These are phyloP conservation scores for Lutjanus argentimaculatus DNA, from an alignment of 2,797 vertebrate genomes.

Conservation along the genomic window DNA sequence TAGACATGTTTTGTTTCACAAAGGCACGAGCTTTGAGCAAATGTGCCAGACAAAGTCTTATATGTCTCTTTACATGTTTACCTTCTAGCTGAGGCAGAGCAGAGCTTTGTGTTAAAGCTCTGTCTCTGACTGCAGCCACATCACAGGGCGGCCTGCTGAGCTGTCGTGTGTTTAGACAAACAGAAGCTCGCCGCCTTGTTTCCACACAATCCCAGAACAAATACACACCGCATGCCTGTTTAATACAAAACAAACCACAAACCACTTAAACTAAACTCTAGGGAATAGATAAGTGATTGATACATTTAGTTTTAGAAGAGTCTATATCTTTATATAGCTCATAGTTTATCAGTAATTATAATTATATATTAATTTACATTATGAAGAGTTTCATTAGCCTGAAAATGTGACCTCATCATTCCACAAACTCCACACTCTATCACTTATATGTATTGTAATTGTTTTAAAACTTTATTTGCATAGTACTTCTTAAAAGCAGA, in stretches of 20 bases:
- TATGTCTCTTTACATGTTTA: constrained; percentile 31
- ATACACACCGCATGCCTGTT: constrained; percentile 40
- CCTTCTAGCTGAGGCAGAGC: constrained; percentile 6
- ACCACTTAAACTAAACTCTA: not conserved
- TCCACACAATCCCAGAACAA: constrained; percentile 52
- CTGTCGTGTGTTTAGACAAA: constrained; percentile 49
- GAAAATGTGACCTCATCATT: not conserved
- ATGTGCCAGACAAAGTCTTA: not conserved
- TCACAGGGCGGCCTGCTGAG: constrained; percentile 8
- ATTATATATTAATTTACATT: not conserved
- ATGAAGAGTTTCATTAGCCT: not conserved
- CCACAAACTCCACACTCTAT: not conserved
- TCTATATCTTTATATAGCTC: not conserved
- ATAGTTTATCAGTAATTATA: not conserved
- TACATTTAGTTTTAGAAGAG: not conserved
- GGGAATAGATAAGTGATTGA: not conserved
- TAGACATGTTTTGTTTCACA: not conserved
- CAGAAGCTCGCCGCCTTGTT: constrained; percentile 53
- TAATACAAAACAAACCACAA: constrained; percentile 24
- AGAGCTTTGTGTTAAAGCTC: constrained; percentile 19
- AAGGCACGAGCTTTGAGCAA: not conserved
- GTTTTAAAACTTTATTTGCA: not conserved
- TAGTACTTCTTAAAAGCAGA: not conserved
- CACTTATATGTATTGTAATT: not conserved
- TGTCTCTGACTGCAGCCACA: constrained; percentile 19